Evolutionary conservation across 2,888 invertebrate genomes (phyloP).

Genomic region (Phragmatobia fuliginosa): DNA sequence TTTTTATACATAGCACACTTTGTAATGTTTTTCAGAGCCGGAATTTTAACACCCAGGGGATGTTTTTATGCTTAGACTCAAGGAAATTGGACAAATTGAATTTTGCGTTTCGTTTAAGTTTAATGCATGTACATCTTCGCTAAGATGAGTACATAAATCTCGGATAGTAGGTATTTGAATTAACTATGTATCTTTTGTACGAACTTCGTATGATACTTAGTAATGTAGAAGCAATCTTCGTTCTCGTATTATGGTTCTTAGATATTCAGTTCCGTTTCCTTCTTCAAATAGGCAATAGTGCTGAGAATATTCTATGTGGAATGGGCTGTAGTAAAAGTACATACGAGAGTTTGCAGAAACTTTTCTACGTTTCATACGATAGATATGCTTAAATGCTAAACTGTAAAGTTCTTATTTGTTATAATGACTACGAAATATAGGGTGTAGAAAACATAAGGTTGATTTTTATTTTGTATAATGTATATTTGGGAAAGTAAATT

Average conservation of each 20-base stretch:
- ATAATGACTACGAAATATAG: too few species aligned
- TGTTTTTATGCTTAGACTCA: constrained; percentile 63
- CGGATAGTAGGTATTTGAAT: neutral
- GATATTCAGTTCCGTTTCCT: constrained; percentile 45
- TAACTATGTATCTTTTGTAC: constrained; percentile 13
- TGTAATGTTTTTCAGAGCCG: constrained; percentile 62
- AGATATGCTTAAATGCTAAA: neutral
- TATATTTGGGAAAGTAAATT: too few species aligned
- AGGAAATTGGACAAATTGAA: constrained; percentile 67
- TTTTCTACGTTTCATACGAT: neutral
- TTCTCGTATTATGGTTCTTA: constrained; percentile 30
- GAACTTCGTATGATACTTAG: constrained; percentile 10
- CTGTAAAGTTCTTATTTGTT: neutral
- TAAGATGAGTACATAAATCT: constrained; percentile 19
- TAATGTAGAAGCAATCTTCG: constrained; percentile 28
- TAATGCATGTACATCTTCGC: constrained; percentile 39
- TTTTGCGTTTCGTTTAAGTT: constrained; percentile 65
- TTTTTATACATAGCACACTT: constrained; percentile 61
- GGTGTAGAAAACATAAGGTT: too few species aligned
- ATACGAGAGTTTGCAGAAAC: neutral
- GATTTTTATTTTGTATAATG: too few species aligned
- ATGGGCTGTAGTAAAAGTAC: neutral
- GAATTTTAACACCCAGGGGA: constrained; percentile 61
- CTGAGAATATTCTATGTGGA: constrained; percentile 32
- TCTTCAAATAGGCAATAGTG: constrained; percentile 47